phyloP scores from a whole-genome alignment of 2,888 invertebrate species.

The Piscicola geometra region DNA sequence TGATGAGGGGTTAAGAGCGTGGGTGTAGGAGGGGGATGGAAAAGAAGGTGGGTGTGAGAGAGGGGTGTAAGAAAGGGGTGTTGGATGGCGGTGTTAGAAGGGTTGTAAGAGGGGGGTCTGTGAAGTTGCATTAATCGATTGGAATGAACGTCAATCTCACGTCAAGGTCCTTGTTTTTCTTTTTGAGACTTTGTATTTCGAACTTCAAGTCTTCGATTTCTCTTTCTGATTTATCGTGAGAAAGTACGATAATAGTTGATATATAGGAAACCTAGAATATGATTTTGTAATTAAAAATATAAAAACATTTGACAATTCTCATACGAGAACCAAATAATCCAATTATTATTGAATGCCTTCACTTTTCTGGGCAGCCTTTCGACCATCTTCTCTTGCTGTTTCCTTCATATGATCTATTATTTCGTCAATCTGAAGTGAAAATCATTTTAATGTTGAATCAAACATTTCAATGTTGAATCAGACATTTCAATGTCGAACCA shows the following conservation, averaged over 20 bases:
- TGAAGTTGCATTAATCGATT: background rate
- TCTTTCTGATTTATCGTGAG: constrained; percentile 46
- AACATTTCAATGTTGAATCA: background rate
- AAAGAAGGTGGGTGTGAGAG: too few species aligned
- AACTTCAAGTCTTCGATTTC: constrained; percentile 46
- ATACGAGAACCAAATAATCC: too few species aligned
- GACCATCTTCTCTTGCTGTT: constrained; percentile 46
- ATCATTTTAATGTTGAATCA: too few species aligned
- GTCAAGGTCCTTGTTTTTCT: constrained; percentile 50
- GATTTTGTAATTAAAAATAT: too few species aligned
- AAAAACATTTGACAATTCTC: too few species aligned
- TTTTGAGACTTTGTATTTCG: constrained; percentile 48
- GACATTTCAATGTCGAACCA: background rate
- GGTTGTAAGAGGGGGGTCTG: too few species aligned
- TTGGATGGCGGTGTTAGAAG: too few species aligned
- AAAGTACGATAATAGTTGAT: background rate
- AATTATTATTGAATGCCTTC: background rate
- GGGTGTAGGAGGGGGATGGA: too few species aligned
- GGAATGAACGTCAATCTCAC: constrained; percentile 39
- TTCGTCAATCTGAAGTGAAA: constrained; percentile 44
- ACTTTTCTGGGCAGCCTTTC: constrained; percentile 49
- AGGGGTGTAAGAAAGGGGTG: too few species aligned
- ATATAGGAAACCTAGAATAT: too few species aligned
- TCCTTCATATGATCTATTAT: constrained; percentile 50
- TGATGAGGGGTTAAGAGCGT: too few species aligned